A percentile compares a stretch with the other conserved stretches of the same genome.
Evolutionary conservation across 2,888 invertebrate species (phyloP).

Genomic region (Drosophila cognata): DNA sequence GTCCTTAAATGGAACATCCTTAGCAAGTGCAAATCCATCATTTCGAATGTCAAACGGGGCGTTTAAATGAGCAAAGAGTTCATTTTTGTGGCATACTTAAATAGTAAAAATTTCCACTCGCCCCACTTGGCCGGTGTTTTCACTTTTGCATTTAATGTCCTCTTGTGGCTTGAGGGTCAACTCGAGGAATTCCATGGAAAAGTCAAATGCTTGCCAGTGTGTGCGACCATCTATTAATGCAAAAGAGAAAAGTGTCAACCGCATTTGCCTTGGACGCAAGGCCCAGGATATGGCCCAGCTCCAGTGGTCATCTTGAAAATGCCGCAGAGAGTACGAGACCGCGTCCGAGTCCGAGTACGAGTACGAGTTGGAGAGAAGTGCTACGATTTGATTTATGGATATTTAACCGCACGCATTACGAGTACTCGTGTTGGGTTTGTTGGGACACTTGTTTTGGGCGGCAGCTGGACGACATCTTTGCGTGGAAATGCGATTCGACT

Average conservation of each 20-base stretch:
- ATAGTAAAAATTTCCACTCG: slow-evolving; percentile 15
- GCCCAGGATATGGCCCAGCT: slow-evolving; percentile 24
- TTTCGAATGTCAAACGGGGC: slow-evolving; percentile 28
- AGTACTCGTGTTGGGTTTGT: slow-evolving; percentile 50
- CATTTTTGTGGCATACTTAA: slow-evolving; percentile 51
- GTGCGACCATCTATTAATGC: slow-evolving; percentile 70
- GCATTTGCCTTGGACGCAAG: slow-evolving; percentile 64
- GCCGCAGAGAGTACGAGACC: slow-evolving; percentile 43
- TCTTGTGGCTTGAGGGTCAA: slow-evolving; percentile 80
- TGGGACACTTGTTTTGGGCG: slow-evolving; percentile 62
- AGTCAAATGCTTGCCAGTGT: slow-evolving; percentile 50
- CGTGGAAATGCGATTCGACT: slow-evolving; percentile 54
- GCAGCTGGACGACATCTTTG: slow-evolving; percentile 67
- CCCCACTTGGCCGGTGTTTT: slow-evolving; percentile 50
- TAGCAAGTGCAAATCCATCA: slow-evolving; percentile 34
- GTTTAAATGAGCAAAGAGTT: slow-evolving; percentile 44
- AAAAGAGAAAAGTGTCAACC: slow-evolving; percentile 79
- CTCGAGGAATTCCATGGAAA: slow-evolving; percentile 65
- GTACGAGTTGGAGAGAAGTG: slow-evolving; percentile 41
- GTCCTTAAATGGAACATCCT: slow-evolving; percentile 4
- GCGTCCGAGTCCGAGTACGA: neutral
- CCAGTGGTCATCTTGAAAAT: slow-evolving; percentile 78
- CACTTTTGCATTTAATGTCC: slow-evolving; percentile 78
- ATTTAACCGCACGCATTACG: slow-evolving; percentile 84
- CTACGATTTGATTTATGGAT: slow-evolving; percentile 84